Conservation (phyloP, 2,113 vertebrate genomes). For the Origma solitaria region DNA sequence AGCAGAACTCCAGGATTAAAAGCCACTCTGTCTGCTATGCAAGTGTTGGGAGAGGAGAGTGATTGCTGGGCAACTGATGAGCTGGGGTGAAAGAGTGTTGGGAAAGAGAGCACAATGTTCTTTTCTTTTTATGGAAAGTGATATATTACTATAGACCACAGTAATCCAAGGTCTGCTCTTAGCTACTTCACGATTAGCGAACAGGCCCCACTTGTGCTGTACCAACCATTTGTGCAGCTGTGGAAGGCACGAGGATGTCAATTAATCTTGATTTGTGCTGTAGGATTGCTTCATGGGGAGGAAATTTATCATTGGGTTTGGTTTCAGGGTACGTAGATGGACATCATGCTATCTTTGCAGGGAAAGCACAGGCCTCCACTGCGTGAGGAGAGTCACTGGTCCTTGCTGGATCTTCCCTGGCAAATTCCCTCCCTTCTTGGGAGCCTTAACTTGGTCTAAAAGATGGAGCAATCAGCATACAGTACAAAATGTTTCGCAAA, state of each 20-base stretch:
- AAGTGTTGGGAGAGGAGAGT: conserved; percentile 11
- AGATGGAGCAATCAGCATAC: conserved; percentile 30
- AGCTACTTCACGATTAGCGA: neutral
- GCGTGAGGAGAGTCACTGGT: neutral
- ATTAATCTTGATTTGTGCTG: conserved; percentile 62
- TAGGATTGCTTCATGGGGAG: conserved; percentile 19
- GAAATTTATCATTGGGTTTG: conserved; percentile 8
- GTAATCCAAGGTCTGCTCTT: conserved; percentile 55
- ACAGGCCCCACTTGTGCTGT: conserved; percentile 50
- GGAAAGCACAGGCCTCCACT: neutral
- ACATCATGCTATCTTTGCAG: neutral
- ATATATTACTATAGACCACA: conserved; percentile 44
- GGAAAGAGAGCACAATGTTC: conserved; percentile 57
- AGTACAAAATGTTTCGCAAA: neutral
- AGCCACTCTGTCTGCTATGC: neutral
- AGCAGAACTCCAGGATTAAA: neutral
- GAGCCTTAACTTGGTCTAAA: neutral
- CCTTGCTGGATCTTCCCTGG: neutral
- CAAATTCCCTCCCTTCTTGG: neutral
- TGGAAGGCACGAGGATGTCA: conserved; percentile 15
- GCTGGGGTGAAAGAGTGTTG: conserved; percentile 41
- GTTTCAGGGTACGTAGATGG: neutral
- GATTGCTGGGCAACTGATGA: conserved; percentile 53
- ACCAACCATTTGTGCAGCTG: conserved; percentile 47
- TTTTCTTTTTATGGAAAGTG: conserved; percentile 65